These are phyloP conservation scores for Leptinotarsa undecemlineata DNA, from an alignment of 1,140 invertebrate species.

Conservation along the genomic window DNA sequence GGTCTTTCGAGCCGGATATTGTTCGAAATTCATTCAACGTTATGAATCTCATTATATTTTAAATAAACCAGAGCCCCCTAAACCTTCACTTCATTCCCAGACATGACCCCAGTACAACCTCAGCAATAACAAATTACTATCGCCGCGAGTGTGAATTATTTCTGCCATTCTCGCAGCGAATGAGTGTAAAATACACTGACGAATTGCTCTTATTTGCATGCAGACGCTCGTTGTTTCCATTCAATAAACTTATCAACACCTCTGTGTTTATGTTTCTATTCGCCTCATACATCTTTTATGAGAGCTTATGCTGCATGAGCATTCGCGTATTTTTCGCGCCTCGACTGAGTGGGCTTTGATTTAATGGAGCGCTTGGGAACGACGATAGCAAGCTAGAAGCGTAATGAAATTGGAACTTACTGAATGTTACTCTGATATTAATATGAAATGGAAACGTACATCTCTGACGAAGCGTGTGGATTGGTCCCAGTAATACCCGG, in stretches of 20 bases:
- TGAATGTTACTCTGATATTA: too few species aligned
- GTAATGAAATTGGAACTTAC: too few species aligned
- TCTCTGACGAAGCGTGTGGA: too few species aligned
- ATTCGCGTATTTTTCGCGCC: constrained; percentile 2
- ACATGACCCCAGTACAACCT: too few species aligned
- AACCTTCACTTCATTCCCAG: too few species aligned
- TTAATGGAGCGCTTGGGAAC: not conserved
- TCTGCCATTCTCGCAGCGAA: constrained; percentile 15
- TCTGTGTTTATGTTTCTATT: constrained; percentile 27
- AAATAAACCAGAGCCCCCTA: too few species aligned
- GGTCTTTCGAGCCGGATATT: too few species aligned
- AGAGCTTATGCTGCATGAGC: not conserved
- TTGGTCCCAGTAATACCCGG: too few species aligned
- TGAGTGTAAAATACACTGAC: constrained; percentile 28
- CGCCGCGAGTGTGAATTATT: constrained; percentile 22
- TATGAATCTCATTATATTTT: too few species aligned
- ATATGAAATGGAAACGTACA: too few species aligned
- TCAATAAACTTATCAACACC: constrained; percentile 28
- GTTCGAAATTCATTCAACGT: too few species aligned
- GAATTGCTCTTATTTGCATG: constrained; percentile 24
- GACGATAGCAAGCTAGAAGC: not conserved
- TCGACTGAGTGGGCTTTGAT: not conserved
- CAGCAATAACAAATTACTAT: constrained; percentile 5
- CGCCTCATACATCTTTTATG: constrained; percentile 26
- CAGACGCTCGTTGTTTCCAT: constrained; percentile 19